Conservation (phyloP, 2,888 invertebrate genomes). For the Cataglyphis cursor region DNA sequence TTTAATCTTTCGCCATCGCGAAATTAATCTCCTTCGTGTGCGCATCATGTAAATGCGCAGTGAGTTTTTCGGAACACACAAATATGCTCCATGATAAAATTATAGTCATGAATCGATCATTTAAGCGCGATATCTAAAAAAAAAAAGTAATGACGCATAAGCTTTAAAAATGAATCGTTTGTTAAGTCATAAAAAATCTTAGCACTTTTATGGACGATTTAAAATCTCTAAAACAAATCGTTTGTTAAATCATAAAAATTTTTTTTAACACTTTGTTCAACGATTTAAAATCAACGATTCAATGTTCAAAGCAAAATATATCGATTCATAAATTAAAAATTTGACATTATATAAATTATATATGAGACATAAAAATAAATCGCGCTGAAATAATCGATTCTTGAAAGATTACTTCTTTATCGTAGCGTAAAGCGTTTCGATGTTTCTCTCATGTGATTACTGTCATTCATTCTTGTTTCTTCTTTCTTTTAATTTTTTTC, state of each 20-base stretch:
- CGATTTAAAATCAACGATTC: not conserved
- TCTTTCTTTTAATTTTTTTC: not conserved
- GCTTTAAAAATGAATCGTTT: not conserved
- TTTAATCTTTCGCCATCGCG: conserved; percentile 31
- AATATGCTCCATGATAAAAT: conserved; percentile 50
- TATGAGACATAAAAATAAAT: not conserved
- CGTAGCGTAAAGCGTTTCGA: conserved; percentile 2
- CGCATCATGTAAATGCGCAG: not conserved
- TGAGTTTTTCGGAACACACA: conserved; percentile 39
- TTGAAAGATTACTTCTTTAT: conserved; percentile 1
- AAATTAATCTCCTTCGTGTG: conserved; percentile 37
- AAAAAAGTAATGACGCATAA: not conserved
- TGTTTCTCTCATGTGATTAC: not conserved
- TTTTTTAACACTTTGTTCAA: not conserved
- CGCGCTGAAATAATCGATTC: conserved; percentile 34
- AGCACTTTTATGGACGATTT: not conserved
- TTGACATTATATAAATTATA: not conserved
- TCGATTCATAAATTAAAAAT: not conserved
- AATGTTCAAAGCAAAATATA: not conserved
- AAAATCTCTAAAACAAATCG: not conserved
- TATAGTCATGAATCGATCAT: conserved; percentile 19
- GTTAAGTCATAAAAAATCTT: not conserved
- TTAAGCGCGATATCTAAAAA: not conserved
- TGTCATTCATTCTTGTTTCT: not conserved
- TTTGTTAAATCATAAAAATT: conserved; percentile 7